Evolutionary conservation across 2,888 invertebrate genomes (phyloP).

Genomic region (Aspidapion aeneum): DNA sequence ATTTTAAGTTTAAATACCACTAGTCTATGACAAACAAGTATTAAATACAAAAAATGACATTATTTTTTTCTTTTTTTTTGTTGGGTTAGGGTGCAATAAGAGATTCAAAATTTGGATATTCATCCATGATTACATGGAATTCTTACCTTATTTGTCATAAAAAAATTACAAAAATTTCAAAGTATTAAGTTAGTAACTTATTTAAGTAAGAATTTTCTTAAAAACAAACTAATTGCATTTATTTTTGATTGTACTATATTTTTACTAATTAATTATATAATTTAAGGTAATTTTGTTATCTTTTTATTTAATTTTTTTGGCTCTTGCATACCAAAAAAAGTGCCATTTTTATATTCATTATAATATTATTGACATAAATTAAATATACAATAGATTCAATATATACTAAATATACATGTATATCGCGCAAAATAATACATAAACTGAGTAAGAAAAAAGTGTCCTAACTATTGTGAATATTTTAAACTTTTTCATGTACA

Average conservation of each 20-base stretch:
- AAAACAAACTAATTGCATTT: constrained; percentile 15
- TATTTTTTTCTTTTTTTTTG: too few species aligned
- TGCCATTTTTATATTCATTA: constrained; percentile 37
- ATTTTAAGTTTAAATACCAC: constrained; percentile 27
- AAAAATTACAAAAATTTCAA: neutral
- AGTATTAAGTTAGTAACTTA: neutral
- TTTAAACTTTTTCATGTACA: neutral
- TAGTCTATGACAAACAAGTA: constrained; percentile 31
- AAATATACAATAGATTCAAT: neutral
- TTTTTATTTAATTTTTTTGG: constrained; percentile 25
- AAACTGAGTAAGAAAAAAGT: neutral
- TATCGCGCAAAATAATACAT: neutral
- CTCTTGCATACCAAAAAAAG: constrained; percentile 38
- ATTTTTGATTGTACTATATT: constrained; percentile 10
- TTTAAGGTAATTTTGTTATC: constrained; percentile 22
- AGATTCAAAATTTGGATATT: constrained; percentile 22
- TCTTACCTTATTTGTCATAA: too few species aligned
- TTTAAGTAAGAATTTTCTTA: neutral
- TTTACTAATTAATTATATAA: constrained; percentile 11
- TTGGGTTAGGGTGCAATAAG: constrained; percentile 34
- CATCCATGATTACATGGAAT: neutral
- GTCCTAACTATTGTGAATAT: neutral
- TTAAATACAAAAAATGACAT: constrained; percentile 31
- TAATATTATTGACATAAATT: constrained; percentile 24
- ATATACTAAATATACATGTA: too few species aligned